Conservation (phyloP, 2,113 vertebrate species). For the Dasyurus viverrinus region DNA sequence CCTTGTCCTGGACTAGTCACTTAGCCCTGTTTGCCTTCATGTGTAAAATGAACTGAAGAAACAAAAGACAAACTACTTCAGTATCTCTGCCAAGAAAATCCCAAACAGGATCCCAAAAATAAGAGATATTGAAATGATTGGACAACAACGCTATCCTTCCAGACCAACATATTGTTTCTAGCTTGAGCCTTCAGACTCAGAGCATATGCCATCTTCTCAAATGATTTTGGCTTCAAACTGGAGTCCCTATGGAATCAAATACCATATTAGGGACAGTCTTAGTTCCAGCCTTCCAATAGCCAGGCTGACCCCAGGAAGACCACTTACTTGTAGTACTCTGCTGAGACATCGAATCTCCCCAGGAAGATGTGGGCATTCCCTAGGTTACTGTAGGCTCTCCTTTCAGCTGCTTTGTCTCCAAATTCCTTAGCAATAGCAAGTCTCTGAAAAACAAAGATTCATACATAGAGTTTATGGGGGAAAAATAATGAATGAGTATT, state of each 20-base stretch:
- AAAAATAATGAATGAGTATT: neutral
- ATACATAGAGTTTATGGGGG: conserved; percentile 27
- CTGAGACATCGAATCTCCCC: conserved; percentile 93
- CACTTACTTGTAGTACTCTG: conserved; percentile 96
- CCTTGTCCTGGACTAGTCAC: neutral
- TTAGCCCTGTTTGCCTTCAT: neutral
- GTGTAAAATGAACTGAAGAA: neutral
- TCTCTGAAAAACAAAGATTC: conserved; percentile 84
- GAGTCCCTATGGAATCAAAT: neutral
- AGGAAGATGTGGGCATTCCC: conserved; percentile 97
- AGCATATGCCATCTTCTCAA: neutral
- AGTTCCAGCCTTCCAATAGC: neutral
- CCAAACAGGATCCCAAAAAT: neutral
- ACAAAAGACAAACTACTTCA: neutral
- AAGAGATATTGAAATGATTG: neutral
- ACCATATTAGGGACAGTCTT: neutral
- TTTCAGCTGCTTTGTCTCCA: conserved; percentile 95
- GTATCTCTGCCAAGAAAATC: neutral
- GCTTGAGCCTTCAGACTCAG: neutral
- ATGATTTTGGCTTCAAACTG: neutral
- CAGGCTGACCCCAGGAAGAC: neutral
- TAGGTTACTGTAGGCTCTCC: conserved; percentile 96
- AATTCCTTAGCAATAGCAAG: conserved; percentile 99
- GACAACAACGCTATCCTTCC: neutral
- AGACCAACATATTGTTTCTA: neutral